Conservation (phyloP, 2,888 invertebrate genomes). For the Lasioglossum calceatum region DNA sequence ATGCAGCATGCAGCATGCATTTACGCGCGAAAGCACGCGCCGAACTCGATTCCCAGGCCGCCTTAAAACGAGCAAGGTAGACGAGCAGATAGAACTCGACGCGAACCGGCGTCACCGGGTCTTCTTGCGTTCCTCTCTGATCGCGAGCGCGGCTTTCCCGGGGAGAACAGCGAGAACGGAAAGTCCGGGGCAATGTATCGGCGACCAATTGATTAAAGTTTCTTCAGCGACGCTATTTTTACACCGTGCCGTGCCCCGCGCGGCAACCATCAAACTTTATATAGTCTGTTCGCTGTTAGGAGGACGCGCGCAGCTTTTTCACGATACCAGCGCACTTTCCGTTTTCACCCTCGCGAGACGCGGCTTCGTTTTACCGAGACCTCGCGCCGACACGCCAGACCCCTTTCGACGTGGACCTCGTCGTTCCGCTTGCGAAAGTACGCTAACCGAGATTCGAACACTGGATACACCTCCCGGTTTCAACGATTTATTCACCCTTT, state of each 20-base stretch:
- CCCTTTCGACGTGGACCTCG: not conserved
- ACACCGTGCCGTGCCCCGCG: constrained; percentile 17
- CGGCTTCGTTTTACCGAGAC: not conserved
- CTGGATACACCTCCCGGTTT: not conserved
- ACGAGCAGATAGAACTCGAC: not conserved
- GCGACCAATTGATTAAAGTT: constrained; percentile 22
- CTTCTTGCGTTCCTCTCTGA: not conserved
- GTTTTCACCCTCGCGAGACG: constrained; percentile 19
- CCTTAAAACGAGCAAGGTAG: constrained; percentile 24
- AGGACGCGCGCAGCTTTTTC: not conserved
- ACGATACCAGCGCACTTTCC: constrained; percentile 5
- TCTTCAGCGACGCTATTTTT: constrained; percentile 44
- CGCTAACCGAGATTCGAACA: not conserved
- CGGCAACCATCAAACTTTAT: constrained; percentile 8
- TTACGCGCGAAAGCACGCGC: constrained; percentile 11
- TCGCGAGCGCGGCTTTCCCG: not conserved
- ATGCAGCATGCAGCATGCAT: not conserved
- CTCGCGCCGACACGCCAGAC: not conserved
- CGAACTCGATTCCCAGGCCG: constrained; percentile 16
- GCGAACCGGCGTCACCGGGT: not conserved
- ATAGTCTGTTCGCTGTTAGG: not conserved
- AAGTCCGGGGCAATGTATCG: not conserved
- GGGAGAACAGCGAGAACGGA: not conserved
- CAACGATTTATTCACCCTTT: too few species aligned
- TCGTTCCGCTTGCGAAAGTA: not conserved